phyloP scores from a whole-genome alignment of 2,888 invertebrate species.

The Pristionchus japonicus region DNA sequence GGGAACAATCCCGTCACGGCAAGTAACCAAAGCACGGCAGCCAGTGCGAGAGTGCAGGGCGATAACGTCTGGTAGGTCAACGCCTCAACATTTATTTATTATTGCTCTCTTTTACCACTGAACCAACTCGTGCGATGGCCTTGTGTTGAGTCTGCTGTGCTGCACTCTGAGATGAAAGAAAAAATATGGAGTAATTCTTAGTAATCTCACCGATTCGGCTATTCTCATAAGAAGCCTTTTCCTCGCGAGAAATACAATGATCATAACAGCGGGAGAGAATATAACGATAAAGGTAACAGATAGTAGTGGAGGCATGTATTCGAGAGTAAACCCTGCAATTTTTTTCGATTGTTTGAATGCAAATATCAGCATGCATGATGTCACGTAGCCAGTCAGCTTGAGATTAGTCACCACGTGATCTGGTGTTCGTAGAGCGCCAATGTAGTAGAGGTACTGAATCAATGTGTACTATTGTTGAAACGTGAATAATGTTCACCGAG shows the following conservation, averaged over 20 bases:
- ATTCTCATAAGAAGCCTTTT: not conserved
- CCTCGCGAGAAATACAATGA: not conserved
- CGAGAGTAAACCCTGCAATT: not conserved
- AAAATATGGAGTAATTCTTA: not conserved
- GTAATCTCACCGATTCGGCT: not conserved
- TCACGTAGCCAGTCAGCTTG: not conserved
- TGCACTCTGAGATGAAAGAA: not conserved
- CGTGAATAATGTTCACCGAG: not conserved
- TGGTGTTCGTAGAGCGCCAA: not conserved
- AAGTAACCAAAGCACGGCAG: not conserved
- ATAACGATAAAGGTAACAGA: not conserved
- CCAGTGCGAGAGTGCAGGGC: not conserved
- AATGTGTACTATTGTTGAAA: not conserved
- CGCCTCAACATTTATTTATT: too few relatives aligned
- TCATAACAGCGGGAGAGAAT: not conserved
- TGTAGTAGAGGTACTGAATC: not conserved
- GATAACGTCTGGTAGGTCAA: not conserved
- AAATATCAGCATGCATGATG: not conserved
- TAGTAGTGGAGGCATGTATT: not conserved
- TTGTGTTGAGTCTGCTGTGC: not conserved
- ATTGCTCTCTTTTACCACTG: too few relatives aligned
- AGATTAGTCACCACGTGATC: not conserved
- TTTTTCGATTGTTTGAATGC: not conserved
- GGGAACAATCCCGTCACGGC: not conserved
- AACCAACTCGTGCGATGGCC: not conserved